Conservation (phyloP, 2,888 invertebrate genomes). For the Ophion ventricosus region DNA sequence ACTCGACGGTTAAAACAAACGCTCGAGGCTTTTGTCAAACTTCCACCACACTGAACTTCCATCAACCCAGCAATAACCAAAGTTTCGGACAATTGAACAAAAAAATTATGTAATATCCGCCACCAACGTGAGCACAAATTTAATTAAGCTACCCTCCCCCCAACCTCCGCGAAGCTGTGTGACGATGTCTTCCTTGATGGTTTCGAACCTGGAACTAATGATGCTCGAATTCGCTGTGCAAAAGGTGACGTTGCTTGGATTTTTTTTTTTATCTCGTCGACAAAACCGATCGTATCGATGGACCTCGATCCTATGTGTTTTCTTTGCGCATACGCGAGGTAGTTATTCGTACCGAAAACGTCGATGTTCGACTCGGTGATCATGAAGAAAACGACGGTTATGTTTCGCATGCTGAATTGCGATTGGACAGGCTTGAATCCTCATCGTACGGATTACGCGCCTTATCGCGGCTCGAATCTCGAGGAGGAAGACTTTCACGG, state of each 20-base stretch:
- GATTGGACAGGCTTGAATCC: constrained; percentile 77
- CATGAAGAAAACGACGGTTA: constrained; percentile 75
- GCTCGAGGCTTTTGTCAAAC: constrained; percentile 26
- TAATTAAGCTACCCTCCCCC: neutral
- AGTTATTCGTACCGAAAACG: constrained; percentile 75
- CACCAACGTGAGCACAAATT: constrained; percentile 11
- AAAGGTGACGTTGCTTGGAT: constrained; percentile 71
- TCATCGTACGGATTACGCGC: constrained; percentile 72
- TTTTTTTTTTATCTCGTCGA: neutral
- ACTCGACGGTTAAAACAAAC: constrained; percentile 33
- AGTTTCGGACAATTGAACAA: constrained; percentile 43
- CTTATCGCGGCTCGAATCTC: constrained; percentile 74
- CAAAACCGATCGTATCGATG: no score
- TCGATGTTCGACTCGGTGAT: constrained; percentile 73
- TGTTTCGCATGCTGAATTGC: constrained; percentile 77
- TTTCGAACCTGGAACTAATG: constrained; percentile 74
- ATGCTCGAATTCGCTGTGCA: constrained; percentile 77
- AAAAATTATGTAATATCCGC: constrained; percentile 43
- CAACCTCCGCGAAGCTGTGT: neutral
- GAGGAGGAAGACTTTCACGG: constrained; percentile 76
- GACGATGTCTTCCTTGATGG: constrained; percentile 77
- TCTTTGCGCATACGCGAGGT: neutral
- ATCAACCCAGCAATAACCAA: constrained; percentile 26
- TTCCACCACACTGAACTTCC: constrained; percentile 19
- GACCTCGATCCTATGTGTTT: neutral